Base-by-base conservation (phyloP, 1,140 invertebrate genomes). In the Drosophila serrata region DNA sequence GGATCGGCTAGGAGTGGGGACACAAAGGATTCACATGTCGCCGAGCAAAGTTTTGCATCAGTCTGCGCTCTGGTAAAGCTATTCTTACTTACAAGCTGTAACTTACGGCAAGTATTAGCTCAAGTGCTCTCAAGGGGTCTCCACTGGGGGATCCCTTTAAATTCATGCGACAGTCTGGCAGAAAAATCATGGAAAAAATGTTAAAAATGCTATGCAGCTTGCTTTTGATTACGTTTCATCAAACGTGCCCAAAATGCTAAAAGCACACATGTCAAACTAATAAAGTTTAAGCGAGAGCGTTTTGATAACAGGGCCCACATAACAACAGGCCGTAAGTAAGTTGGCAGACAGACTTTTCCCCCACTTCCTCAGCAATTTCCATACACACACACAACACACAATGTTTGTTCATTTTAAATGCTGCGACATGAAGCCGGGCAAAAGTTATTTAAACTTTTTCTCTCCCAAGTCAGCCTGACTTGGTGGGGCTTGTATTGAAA, bases 211-310 rank as follows among this genome's bases (percentile, higher is more conserved):
- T 69, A 42, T 76, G 75, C 53, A 77, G 76, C 61, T 67, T 80
- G 76, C 72, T 75, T 78, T 75, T 78, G 75, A 82, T 84, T 80
- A 79, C 62, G 62, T 84, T 80, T 49, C 81, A 84, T 84, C 81
- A 84, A 84, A 84, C 81, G 76, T 84, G 81, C 76, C 76, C 72
- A 48, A 84, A 84, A 84, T 84, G 56, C 69, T 60, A 80, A 84
- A 60, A 64, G 57, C 81, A 59, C 69, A 82, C 81, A 84, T 84
- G 81, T 68, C 81, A 80, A 79, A 69, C 76, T 84, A 84, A 84
- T 84, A 84, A 84, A 76, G 61, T 84, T 80, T 60, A 84, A 84
- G 76, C 58, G 72, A 72, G 77, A 67, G 46, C 81, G 61, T 69
- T 84, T 79, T 67, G 81, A 80, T 59, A 70, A 63, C 61, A 42